Evolutionary conservation across 35 echinoderm and acorn worm species (phyloP), one percentile per base, ranked within the genome.

Genomic region (Lytechinus pictus): DNA sequence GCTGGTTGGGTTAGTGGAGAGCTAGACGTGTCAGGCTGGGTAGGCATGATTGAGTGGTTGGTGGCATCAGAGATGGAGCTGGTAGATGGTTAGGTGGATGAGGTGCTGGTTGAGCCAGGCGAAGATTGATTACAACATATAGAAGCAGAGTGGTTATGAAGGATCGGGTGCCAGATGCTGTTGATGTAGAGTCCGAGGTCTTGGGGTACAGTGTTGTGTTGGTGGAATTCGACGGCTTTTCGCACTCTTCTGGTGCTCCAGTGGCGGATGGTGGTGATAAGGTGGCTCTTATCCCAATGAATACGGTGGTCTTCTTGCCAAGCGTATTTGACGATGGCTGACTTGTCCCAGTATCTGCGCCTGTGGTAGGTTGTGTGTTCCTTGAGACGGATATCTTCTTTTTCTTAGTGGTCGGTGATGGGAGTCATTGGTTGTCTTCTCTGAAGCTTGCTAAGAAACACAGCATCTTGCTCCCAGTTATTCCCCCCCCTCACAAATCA

Each of bases 251-350:
- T 94, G 12, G 92, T 19, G 92, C 55, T 28, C 92, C 92, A 94
- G 16, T 56, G 12, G 12, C 9, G 28, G 56, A 94, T 61, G 11
- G 29, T 14, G 29, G 92, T 61, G 29, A 94, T 94, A 10, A 61
- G 92, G 11, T 1, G 12, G 92, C 53, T 56, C 29, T 57, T 44
- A 10, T 94, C 19, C 92, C 92, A 94, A 16, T 94, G 9, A 55
- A 94, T 94, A n/a, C 19, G 28, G 56, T 94, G 92, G 56, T 94
- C 56, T 94, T 94, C 92, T 61, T 94, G 52, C 21, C 55, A 57
- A 19, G 92, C 24, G 4, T 94, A 14, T 54, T 56, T 54, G 9
- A 94, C 56, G 33, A 44, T 44, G 33, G 33, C 33, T 44, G 33
- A 44, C 33, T 44, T 44, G 33, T 44, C 33, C 33, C 56, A 94